Evolutionary conservation across 2,113 vertebrate species (phyloP).

Genomic region (Tyto alba): DNA sequence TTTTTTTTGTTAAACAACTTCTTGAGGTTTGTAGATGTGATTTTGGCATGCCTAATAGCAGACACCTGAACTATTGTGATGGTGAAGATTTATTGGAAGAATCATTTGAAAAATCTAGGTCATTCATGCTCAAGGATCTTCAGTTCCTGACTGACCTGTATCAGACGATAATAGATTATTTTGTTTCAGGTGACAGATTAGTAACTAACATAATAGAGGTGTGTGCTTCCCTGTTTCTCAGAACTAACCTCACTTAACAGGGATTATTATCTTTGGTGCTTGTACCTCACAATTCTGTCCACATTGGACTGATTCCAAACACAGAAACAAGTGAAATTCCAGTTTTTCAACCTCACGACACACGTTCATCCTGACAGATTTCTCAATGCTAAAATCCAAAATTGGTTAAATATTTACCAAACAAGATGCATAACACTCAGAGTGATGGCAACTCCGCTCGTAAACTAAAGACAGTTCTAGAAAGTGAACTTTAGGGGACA

Average conservation of each 20-base stretch:
- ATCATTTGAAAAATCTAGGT: background rate
- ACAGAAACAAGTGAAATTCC: background rate
- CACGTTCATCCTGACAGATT: background rate
- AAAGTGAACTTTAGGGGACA: background rate
- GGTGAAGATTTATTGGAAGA: background rate
- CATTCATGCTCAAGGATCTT: background rate
- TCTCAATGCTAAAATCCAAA: background rate
- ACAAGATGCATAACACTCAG: background rate
- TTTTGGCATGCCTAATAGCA: background rate
- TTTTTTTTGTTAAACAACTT: background rate
- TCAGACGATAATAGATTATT: background rate
- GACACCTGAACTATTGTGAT: background rate
- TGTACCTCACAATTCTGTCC: background rate
- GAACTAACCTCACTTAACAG: background rate
- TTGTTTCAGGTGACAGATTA: background rate
- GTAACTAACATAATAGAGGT: background rate
- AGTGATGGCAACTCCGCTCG: background rate
- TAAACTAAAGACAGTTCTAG: background rate
- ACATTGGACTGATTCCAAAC: background rate
- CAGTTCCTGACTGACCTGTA: background rate
- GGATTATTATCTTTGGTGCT: background rate
- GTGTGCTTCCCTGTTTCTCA: background rate
- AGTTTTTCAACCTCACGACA: background rate
- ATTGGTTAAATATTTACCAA: background rate
- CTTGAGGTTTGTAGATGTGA: background rate